phyloP scores from a whole-genome alignment of 2,113 vertebrate genomes.

The Silurus asotus region DNA sequence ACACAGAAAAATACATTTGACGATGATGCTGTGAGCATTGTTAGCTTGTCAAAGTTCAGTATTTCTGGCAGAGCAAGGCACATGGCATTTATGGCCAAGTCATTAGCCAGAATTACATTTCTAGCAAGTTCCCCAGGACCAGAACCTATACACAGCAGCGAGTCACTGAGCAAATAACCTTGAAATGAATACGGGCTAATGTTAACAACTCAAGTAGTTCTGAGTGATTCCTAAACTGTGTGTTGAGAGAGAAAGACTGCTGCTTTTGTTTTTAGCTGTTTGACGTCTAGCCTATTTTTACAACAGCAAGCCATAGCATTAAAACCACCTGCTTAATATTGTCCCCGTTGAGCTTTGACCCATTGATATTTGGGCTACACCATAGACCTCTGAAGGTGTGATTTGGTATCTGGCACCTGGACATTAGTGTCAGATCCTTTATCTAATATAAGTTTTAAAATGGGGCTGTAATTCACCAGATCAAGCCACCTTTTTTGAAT shows the following conservation, averaged over 20 bases:
- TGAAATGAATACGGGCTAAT: conserved; percentile 19
- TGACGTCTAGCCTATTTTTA: conserved; percentile 14
- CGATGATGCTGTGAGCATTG: not conserved
- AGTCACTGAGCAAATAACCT: not conserved
- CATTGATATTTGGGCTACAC: too few species aligned
- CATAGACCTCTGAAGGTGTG: too few species aligned
- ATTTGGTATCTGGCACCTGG: too few species aligned
- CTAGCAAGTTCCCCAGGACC: not conserved
- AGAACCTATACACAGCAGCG: not conserved
- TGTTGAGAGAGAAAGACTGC: conserved; percentile 9
- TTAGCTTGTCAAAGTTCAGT: not conserved
- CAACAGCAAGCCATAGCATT: too few species aligned
- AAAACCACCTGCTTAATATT: too few species aligned
- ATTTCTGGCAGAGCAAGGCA: not conserved
- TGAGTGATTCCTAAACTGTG: not conserved
- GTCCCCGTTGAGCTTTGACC: too few species aligned
- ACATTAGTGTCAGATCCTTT: too few species aligned
- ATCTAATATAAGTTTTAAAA: too few species aligned
- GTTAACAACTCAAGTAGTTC: conserved; percentile 5
- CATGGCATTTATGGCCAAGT: not conserved
- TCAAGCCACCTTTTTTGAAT: too few species aligned
- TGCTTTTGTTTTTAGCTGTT: not conserved
- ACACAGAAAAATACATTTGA: not conserved
- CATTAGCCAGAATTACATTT: not conserved
- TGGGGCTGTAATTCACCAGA: too few species aligned